Evolutionary conservation across 2,888 invertebrate genomes (phyloP), one percentile per base, ranked within the genome.

Genomic region (Litoditis marina): DNA sequence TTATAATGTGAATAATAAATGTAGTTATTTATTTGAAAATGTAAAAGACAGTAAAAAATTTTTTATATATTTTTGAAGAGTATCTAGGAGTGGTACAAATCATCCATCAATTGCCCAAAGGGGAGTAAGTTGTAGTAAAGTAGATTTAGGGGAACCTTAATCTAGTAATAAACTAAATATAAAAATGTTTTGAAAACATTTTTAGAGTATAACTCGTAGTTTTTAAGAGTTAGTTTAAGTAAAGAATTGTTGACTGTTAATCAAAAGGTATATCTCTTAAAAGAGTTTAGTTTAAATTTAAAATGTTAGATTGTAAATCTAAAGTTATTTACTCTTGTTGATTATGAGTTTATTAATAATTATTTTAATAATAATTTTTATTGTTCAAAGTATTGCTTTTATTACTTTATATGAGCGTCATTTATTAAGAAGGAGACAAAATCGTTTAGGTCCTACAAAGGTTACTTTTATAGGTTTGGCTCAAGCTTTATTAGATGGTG

Each of bases 51-150:
- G 73, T 73, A 76, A 71, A 68, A 68, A 63, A 49, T 54, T 73
- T 60, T 74, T 71, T 71, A 78, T 69, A 50, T 73, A 53, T 63
- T 58, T 78, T 75, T 58, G 79, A 58, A 58, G 83, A 82, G 66
- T 59, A 73, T 67, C 42, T 61, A 53, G 50, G 63, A 65, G 31
- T 78, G 74, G 74, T 76, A 69, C 76, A 74, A 76, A 76, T 74
- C 74, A 74, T 76, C 76, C 76, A 74, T 76, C 76, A 76, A 76
- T 71, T 76, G 68, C 73, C 69, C 64, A 71, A 65, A 74, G 68
- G 69, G 73, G 67, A 76, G 74, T 76, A 76, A 76, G 76, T 76
- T 75, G 76, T 76, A 76, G 76, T 75, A 76, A 73, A 75, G 76
- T 76, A 75, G 71, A 54, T 69, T 69, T 74, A 75, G 69, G 71